Conservation (phyloP, 2,888 invertebrate species). For the Netelia inedita region DNA sequence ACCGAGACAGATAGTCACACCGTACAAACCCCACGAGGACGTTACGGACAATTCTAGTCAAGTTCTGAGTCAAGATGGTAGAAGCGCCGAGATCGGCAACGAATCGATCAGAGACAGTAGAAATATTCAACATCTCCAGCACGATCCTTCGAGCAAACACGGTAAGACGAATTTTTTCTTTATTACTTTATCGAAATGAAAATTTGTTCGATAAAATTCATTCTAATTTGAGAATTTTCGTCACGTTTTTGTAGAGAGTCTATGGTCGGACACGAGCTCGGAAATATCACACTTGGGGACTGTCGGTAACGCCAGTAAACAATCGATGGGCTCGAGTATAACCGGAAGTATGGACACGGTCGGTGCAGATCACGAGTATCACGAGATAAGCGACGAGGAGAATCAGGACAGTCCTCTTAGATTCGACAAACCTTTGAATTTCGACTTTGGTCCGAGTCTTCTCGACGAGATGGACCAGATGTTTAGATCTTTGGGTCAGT, state of each 20-base stretch:
- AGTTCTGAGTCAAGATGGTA: conserved; percentile 76
- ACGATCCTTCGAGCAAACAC: conserved; percentile 80
- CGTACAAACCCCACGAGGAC: conserved; percentile 95
- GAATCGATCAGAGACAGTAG: conserved; percentile 79
- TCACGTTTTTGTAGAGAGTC: conserved; percentile 77
- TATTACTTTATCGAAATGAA: neutral
- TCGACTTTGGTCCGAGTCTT: conserved; percentile 95
- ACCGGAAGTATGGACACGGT: conserved; percentile 74
- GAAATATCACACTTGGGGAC: conserved; percentile 79
- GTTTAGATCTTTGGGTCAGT: conserved; percentile 87
- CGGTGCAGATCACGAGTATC: conserved; percentile 89
- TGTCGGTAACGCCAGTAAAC: conserved; percentile 75
- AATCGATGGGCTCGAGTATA: conserved; percentile 77
- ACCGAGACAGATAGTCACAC: conserved; percentile 95
- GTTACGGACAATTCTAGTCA: conserved; percentile 83
- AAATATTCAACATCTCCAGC: conserved; percentile 76
- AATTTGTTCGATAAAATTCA: neutral
- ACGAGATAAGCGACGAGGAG: conserved; percentile 94
- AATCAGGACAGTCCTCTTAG: conserved; percentile 86
- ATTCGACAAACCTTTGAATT: conserved; percentile 86
- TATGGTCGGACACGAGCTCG: conserved; percentile 82
- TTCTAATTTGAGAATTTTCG: neutral
- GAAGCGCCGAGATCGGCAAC: conserved; percentile 73
- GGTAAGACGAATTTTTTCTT: conserved; percentile 72
- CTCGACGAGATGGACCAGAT: conserved; percentile 96